Evolutionary conservation across 1,140 invertebrate genomes (phyloP).

Genomic region (Amphibalanus amphitrite): DNA sequence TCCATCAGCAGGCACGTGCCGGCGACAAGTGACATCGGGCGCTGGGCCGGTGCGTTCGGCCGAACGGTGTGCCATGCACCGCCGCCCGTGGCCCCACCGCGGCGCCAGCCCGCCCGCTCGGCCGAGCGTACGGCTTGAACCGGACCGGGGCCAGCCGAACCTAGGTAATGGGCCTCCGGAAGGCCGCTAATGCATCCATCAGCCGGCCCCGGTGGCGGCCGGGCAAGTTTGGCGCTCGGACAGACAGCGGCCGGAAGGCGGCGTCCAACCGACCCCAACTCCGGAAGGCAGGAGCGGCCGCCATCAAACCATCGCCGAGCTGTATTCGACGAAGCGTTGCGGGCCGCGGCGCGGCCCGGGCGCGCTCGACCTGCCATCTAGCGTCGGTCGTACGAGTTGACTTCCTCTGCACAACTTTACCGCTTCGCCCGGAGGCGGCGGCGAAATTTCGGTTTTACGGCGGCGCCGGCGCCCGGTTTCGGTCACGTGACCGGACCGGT

Average conservation of each 20-base stretch:
- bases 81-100: too few species aligned
- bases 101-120: too few species aligned
- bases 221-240: background rate
- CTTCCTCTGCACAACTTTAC: background rate
- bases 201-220: background rate
- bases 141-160: background rate
- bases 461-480: too few species aligned
- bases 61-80: too few species aligned
- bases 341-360: too few species aligned
- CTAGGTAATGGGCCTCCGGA: background rate
- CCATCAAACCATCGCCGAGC: background rate
- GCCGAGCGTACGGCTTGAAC: too few species aligned
- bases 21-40: background rate
- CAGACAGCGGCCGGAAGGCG: background rate
- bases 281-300: background rate
- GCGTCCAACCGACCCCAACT: background rate
- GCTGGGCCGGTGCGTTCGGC: background rate
- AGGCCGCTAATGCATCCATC: background rate
- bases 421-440: background rate
- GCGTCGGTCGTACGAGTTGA: background rate
- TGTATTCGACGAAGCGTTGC: background rate
- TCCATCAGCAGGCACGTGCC: background rate
- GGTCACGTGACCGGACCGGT: background rate
- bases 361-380: background rate
- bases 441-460: background rate